A percentile compares a stretch with the other conserved stretches of the same genome.
Evolutionary conservation across 2,113 vertebrate species (phyloP).

Genomic region (Bagarius yarrelli): DNA sequence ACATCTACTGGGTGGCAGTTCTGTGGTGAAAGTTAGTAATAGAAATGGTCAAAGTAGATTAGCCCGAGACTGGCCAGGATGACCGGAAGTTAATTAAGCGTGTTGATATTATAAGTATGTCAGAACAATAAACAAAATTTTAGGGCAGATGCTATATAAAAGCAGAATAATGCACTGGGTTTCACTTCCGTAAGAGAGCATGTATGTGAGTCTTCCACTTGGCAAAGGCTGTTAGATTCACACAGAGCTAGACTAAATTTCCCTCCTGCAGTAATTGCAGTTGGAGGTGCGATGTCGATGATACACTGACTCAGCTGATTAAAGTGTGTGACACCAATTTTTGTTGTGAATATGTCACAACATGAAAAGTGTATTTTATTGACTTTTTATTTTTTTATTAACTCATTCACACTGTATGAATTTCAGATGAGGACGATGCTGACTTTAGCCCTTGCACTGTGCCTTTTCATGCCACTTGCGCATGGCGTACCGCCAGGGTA

Average conservation of each 20-base stretch:
- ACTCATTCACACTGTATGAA: neutral
- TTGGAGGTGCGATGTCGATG: neutral
- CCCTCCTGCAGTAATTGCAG: neutral
- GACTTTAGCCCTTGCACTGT: conserved; percentile 3
- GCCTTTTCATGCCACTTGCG: conserved; percentile 52
- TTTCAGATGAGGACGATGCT: conserved; percentile 32
- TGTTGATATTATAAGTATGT: too few relatives aligned
- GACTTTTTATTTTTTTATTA: neutral
- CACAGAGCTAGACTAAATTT: neutral
- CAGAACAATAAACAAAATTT: too few relatives aligned
- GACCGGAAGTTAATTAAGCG: too few relatives aligned
- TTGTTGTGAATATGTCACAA: neutral
- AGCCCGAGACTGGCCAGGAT: neutral
- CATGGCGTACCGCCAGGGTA: conserved; percentile 45
- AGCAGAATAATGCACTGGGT: too few relatives aligned
- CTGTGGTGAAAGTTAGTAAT: neutral
- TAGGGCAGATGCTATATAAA: too few relatives aligned
- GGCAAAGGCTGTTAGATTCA: neutral
- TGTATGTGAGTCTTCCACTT: neutral
- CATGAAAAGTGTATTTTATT: neutral
- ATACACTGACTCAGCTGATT: neutral
- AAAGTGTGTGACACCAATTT: neutral
- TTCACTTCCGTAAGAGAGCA: neutral
- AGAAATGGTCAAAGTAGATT: neutral
- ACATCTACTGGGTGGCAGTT: neutral